Percentiles rank a stretch among this genome's conserved stretches.
Evolutionary conservation across 2,797 vertebrate species (phyloP).

Genomic region (Rhinatrema bivittatum): DNA sequence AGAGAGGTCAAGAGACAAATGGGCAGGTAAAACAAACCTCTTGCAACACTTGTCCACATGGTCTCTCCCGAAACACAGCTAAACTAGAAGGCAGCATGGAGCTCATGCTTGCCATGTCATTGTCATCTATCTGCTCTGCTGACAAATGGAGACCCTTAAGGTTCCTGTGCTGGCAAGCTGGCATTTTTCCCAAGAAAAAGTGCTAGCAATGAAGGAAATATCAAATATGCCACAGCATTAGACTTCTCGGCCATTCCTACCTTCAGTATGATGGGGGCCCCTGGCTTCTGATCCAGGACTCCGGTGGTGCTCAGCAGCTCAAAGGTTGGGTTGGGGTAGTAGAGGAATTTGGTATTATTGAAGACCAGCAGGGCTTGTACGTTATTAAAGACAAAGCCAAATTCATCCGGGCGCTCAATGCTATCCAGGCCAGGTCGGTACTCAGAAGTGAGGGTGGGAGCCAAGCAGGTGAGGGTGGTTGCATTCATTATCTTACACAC

Average conservation of each 20-base stretch:
- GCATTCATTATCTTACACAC: constrained; percentile 84
- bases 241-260: constrained; percentile 37
- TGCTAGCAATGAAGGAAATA: too few species aligned
- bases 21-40: too few species aligned
- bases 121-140: too few species aligned
- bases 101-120: too few species aligned
- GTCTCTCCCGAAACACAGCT: too few species aligned
- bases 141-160: too few species aligned
- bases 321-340: constrained; percentile 92
- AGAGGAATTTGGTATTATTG: constrained; percentile 95
- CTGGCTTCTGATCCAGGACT: constrained; percentile 90
- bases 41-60: too few species aligned
- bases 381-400: constrained; percentile 96
- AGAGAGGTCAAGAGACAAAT: too few species aligned
- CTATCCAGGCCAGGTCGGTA: constrained; percentile 75
- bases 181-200: too few species aligned
- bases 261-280: constrained; percentile 96
- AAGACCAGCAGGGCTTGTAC: constrained; percentile 87
- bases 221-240: too few species aligned
- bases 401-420: constrained; percentile 85
- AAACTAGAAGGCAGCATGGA: too few species aligned
- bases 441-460: constrained; percentile 75
- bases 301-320: constrained; percentile 83
- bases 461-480: constrained; percentile 82
- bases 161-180: too few species aligned